phyloP scores from a whole-genome alignment of 2,888 invertebrate species.

The Tetrapedia diversipes region DNA sequence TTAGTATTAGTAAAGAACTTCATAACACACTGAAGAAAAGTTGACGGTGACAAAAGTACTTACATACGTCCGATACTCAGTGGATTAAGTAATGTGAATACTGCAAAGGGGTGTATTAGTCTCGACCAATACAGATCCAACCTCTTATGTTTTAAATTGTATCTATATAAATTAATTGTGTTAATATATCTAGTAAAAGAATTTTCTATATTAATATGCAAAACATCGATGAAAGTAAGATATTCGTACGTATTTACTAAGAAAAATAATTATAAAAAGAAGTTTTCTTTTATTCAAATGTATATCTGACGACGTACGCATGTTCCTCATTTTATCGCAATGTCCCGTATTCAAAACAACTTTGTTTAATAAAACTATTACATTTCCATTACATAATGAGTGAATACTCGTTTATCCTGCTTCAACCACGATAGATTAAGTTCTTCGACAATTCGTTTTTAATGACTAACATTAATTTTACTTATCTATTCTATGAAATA shows the following conservation, averaged over 20 bases:
- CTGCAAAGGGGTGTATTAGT: slow-evolving; percentile 41
- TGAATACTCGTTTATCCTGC: not conserved
- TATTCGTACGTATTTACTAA: not conserved
- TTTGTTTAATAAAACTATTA: slow-evolving; percentile 21
- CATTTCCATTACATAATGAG: slow-evolving; percentile 19
- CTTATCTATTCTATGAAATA: too few species aligned
- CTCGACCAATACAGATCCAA: slow-evolving; percentile 1
- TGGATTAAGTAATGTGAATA: slow-evolving; percentile 41
- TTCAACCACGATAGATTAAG: not conserved
- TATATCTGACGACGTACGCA: not conserved
- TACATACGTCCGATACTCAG: slow-evolving; percentile 51
- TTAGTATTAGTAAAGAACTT: not conserved
- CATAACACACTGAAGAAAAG: slow-evolving; percentile 10
- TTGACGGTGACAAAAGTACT: slow-evolving; percentile 27
- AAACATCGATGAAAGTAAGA: not conserved
- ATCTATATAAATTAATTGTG: slow-evolving; percentile 6
- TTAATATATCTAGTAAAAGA: not conserved
- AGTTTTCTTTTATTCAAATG: too few species aligned
- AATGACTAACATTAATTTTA: not conserved
- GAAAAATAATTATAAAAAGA: not conserved
- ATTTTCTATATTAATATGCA: not conserved
- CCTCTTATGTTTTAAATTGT: slow-evolving; percentile 8
- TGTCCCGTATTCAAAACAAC: not conserved
- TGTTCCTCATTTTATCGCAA: not conserved
- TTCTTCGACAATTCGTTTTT: not conserved